These are phyloP conservation scores for Scaptodrosophila lebanonensis DNA, from an alignment of 1,140 invertebrate species.

Conservation along the genomic window DNA sequence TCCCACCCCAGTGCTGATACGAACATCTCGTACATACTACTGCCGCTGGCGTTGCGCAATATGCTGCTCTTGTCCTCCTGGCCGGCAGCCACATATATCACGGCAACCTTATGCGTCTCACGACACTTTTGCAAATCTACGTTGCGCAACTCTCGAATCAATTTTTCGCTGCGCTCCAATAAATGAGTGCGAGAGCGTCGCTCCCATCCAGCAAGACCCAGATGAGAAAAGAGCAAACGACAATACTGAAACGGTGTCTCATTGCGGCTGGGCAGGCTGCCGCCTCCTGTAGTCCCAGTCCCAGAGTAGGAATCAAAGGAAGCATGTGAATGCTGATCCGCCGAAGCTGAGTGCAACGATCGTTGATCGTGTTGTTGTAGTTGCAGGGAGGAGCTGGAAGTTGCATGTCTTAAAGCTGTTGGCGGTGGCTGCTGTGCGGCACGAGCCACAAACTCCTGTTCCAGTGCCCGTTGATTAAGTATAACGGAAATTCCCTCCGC, in stretches of 20 bases:
- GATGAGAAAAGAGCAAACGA: slow-evolving; percentile 91
- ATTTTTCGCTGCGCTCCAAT: slow-evolving; percentile 92
- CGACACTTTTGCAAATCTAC: slow-evolving; percentile 93
- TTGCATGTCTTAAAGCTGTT: slow-evolving; percentile 33
- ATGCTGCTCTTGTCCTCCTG: slow-evolving; percentile 98
- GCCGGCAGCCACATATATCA: slow-evolving; percentile 97
- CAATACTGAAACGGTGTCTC: slow-evolving; percentile 86
- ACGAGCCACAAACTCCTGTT: slow-evolving; percentile 83
- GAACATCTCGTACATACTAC: slow-evolving; percentile 96
- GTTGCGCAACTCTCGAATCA: slow-evolving; percentile 94
- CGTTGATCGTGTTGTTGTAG: slow-evolving; percentile 50
- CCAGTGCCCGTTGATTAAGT: slow-evolving; percentile 87
- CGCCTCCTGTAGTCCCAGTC: slow-evolving; percentile 37
- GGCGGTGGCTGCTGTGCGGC: slow-evolving; percentile 68
- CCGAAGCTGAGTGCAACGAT: slow-evolving; percentile 44
- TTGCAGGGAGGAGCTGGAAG: slow-evolving; percentile 32
- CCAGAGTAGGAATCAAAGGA: slow-evolving; percentile 69
- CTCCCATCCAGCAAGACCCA: slow-evolving; percentile 94
- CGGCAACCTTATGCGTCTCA: slow-evolving; percentile 99
- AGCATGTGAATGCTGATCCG: slow-evolving; percentile 22
- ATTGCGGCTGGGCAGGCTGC: slow-evolving; percentile 42
- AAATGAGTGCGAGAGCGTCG: slow-evolving; percentile 90
- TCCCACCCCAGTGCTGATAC: slow-evolving; percentile 97
- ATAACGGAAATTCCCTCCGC: slow-evolving; percentile 91
- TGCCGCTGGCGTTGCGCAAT: slow-evolving; percentile 88